These are phyloP conservation scores for Lytechinus pictus DNA, from an alignment of 35 echinoderm and acorn worm species.

Conservation along the genomic window DNA sequence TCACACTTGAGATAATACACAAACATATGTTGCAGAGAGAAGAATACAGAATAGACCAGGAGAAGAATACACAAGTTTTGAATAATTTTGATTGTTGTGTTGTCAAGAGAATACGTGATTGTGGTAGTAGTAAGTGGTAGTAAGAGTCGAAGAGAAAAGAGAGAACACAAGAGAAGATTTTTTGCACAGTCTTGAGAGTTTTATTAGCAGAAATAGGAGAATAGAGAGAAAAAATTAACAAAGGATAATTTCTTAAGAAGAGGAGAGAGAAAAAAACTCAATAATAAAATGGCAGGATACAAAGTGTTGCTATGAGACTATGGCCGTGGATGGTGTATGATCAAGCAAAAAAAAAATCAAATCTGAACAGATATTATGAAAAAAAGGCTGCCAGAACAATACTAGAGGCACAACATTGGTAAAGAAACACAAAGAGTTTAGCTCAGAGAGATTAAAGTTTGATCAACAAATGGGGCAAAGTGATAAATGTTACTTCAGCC, in stretches of 20 bases:
- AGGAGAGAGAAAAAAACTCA: conserved; percentile 25
- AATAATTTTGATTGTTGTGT: neutral
- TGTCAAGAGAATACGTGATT: conserved; percentile 34
- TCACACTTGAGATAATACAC: conserved; percentile 55
- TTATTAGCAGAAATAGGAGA: conserved; percentile 51
- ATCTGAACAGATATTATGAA: neutral
- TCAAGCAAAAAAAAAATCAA: neutral
- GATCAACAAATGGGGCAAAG: neutral
- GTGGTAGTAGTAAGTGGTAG: conserved; percentile 8
- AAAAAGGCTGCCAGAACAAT: neutral
- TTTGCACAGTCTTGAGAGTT: conserved; percentile 54
- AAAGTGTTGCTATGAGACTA: neutral
- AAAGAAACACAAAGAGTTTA: neutral
- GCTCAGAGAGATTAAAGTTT: neutral
- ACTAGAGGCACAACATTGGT: neutral
- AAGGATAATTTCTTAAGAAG: neutral
- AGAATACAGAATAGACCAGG: conserved; percentile 16
- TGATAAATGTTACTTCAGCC: neutral
- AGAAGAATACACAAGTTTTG: conserved; percentile 25
- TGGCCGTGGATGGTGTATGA: neutral
- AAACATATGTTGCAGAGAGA: conserved; percentile 42
- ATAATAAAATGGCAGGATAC: conserved; percentile 47
- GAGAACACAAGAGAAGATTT: conserved; percentile 47
- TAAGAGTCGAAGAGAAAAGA: conserved; percentile 17
- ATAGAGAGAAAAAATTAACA: conserved; percentile 36